These are phyloP conservation scores for Nylanderia fulva DNA, from an alignment of 1,140 invertebrate species.

Conservation along the genomic window DNA sequence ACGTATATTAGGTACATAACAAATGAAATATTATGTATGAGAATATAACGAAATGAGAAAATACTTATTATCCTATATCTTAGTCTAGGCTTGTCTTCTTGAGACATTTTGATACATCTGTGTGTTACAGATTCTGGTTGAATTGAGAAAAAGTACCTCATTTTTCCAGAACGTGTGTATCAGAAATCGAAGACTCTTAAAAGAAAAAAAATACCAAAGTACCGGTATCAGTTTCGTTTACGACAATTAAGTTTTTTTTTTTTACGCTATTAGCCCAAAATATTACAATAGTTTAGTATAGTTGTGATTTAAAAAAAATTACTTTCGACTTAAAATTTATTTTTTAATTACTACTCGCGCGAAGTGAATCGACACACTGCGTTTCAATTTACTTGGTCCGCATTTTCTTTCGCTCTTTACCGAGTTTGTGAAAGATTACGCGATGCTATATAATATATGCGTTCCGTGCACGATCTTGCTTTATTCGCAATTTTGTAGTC, in stretches of 20 bases:
- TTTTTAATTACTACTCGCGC: too few species aligned
- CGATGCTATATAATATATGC: background rate
- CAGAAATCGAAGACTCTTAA: background rate
- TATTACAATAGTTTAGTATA: too few species aligned
- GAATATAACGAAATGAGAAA: constrained; percentile 75
- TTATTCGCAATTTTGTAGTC: constrained; percentile 35
- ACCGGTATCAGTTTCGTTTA: background rate
- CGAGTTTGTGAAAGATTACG: background rate
- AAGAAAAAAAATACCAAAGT: too few species aligned
- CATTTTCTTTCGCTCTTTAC: background rate
- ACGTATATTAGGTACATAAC: constrained; percentile 74
- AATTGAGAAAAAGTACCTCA: background rate
- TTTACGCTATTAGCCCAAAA: background rate
- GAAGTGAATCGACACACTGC: background rate
- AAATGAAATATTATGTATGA: constrained; percentile 78
- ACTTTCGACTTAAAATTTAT: background rate
- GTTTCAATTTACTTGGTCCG: background rate
- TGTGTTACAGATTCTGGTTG: background rate
- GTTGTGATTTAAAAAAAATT: too few species aligned
- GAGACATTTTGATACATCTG: background rate
- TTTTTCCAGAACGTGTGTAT: background rate
- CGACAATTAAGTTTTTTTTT: background rate
- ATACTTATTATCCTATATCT: constrained; percentile 58
- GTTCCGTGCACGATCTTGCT: background rate
- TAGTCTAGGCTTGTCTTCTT: constrained; percentile 12